A percentile compares a stretch with the other conserved stretches of the same genome.
Evolutionary conservation across 2,888 invertebrate genomes (phyloP).

Genomic region (Heliconius ethilla): DNA sequence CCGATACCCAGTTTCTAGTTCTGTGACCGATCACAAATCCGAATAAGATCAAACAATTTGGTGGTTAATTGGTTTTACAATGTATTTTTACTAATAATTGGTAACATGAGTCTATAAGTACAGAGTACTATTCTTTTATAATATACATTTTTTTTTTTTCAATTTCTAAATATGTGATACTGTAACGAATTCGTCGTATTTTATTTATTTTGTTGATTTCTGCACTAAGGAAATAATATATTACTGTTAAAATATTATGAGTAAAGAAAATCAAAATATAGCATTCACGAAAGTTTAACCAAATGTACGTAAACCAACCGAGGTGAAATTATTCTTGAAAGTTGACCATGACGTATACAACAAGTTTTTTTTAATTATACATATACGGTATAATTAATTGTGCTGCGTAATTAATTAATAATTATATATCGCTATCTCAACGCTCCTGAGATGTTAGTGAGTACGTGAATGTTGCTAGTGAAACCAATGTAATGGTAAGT

Average conservation of each 20-base stretch:
- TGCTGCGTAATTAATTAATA: background rate
- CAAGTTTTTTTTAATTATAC: constrained; percentile 15
- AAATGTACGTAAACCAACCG: constrained; percentile 1
- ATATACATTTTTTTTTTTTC: no score
- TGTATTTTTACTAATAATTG: background rate
- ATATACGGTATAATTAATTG: constrained; percentile 2
- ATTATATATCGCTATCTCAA: background rate
- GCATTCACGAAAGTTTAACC: background rate
- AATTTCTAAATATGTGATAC: no score
- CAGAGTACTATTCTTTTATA: background rate
- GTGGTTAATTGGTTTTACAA: background rate
- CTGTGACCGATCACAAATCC: constrained; percentile 49
- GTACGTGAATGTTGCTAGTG: background rate
- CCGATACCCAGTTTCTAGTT: constrained; percentile 73
- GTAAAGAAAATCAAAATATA: background rate
- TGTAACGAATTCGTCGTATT: background rate
- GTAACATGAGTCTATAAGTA: background rate
- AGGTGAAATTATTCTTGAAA: constrained; percentile 23
- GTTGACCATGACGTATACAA: constrained; percentile 10
- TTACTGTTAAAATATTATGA: background rate
- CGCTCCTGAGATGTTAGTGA: background rate
- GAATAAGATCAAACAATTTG: constrained; percentile 14
- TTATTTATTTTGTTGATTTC: background rate
- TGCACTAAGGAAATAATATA: background rate
- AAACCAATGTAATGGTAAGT: constrained; percentile 9